Evolutionary conservation across 2,113 vertebrate species (phyloP).

Genomic region (Todiramphus chloris): DNA sequence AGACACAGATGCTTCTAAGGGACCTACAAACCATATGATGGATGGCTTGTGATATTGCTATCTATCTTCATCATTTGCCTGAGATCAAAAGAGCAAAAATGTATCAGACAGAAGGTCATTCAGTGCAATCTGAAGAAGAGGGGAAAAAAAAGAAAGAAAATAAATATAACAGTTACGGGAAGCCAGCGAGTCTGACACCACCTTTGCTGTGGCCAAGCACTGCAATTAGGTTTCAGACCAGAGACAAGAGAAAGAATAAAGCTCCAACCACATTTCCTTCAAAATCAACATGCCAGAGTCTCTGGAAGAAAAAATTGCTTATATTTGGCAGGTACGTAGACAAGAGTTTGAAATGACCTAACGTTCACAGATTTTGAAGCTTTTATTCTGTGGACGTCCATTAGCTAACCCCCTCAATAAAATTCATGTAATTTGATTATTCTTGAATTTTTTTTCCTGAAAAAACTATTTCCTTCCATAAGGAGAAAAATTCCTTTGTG

Average conservation of each 20-base stretch:
- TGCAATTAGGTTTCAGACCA: slow-evolving; percentile 25
- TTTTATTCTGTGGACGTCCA: background rate
- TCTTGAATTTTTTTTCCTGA: background rate
- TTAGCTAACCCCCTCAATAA: background rate
- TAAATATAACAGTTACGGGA: slow-evolving; percentile 27
- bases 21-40: slow-evolving; percentile 42
- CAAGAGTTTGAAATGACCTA: background rate
- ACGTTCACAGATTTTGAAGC: background rate
- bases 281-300: background rate
- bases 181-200: slow-evolving; percentile 35
- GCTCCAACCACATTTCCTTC: background rate
- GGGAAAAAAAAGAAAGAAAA: background rate
- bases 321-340: background rate
- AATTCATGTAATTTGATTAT: background rate
- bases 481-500: background rate
- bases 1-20: slow-evolving; percentile 42
- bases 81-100: slow-evolving; percentile 54
- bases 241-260: background rate
- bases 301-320: background rate
- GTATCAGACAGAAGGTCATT: slow-evolving; percentile 57
- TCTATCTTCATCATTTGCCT: slow-evolving; percentile 53
- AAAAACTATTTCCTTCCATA: background rate
- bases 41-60: slow-evolving; percentile 20
- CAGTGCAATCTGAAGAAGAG: background rate
- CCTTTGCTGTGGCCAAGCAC: slow-evolving; percentile 35